Conservation (phyloP, 2,113 vertebrate species). For the Nesoenas mayeri region DNA sequence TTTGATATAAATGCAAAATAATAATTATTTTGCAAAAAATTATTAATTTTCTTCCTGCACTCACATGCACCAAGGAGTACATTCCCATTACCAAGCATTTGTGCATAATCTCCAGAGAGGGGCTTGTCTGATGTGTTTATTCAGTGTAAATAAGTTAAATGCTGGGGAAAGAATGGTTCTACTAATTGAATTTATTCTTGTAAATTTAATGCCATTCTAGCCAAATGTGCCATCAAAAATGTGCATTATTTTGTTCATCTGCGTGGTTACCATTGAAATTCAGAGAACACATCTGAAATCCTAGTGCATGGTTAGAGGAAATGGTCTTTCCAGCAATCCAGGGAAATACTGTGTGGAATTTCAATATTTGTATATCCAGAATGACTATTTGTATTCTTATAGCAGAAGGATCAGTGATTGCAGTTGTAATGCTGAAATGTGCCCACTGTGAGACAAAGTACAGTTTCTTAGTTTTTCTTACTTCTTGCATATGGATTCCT, state of each 20-base stretch:
- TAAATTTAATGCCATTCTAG: slow-evolving; percentile 42
- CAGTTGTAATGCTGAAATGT: not conserved
- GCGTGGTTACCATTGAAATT: slow-evolving; percentile 34
- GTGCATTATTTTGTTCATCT: slow-evolving; percentile 57
- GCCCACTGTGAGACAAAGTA: not conserved
- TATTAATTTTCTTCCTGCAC: slow-evolving; percentile 19
- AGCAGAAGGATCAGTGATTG: not conserved
- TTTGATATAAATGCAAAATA: slow-evolving; percentile 28
- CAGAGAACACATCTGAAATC: slow-evolving; percentile 8
- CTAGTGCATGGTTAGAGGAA: not conserved
- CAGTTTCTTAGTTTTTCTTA: not conserved
- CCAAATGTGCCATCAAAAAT: slow-evolving; percentile 53
- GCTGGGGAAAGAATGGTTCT: slow-evolving; percentile 12
- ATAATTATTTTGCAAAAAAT: not conserved
- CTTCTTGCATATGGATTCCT: not conserved
- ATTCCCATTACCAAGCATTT: slow-evolving; percentile 33
- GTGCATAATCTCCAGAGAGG: not conserved
- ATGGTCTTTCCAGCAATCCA: not conserved
- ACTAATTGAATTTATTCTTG: slow-evolving; percentile 61
- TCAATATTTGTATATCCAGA: not conserved
- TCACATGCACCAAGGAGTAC: not conserved
- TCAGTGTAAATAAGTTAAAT: slow-evolving; percentile 63
- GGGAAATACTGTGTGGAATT: not conserved
- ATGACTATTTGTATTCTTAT: not conserved
- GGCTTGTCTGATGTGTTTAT: slow-evolving; percentile 55